Evolutionary conservation across 2,888 invertebrate genomes (phyloP), one percentile per base, ranked within the genome.

Genomic region (Protula sp.): DNA sequence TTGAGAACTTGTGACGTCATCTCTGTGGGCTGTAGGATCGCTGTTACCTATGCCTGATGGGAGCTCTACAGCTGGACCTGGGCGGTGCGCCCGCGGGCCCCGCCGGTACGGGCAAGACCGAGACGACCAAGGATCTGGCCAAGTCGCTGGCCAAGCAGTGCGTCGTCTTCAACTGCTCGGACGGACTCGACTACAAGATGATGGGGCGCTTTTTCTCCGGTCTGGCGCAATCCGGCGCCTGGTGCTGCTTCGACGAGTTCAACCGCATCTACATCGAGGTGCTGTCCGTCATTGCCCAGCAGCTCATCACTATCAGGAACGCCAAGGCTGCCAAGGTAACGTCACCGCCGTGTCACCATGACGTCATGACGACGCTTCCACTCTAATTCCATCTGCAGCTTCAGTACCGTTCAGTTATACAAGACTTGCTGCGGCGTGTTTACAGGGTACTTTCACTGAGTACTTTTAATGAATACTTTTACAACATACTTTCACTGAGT

Each of bases 241-340:
- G 92, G 92, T 91, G 91, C 72, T 93, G 92, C 73, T 92, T 93
- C 77, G 92, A 92, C 77, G 92, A 93, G 78, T 92, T 92, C 79
- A 92, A 93, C 80, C 85, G 92, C 3, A 92, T 93, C 61, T 91
- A 92, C 74, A 91, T 92, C 69, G 92, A 92, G 80, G 92, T 92
- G 47, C 81, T 92, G 61, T 92, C 91, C 19, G 92, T 92, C 2
- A 92, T 92, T 71, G 92, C 92, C 0, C 92, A 92, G 71, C 92
- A 92, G 74, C 82, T 92, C 60, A 91, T 92, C 62, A 92, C 92
- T 0, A 92, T 92, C 65, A 85, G 89, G 66, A 90, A 92, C 74
- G 92, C 92, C 0, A 92, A 92, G 81, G 86, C 87, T 0, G 87
- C 87, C 19, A 70, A 84, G 84, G 85, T 86, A 66, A 68, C 30